These are phyloP conservation scores for Elysia crispata DNA, from an alignment of 2,888 invertebrate genomes.

Conservation along the genomic window DNA sequence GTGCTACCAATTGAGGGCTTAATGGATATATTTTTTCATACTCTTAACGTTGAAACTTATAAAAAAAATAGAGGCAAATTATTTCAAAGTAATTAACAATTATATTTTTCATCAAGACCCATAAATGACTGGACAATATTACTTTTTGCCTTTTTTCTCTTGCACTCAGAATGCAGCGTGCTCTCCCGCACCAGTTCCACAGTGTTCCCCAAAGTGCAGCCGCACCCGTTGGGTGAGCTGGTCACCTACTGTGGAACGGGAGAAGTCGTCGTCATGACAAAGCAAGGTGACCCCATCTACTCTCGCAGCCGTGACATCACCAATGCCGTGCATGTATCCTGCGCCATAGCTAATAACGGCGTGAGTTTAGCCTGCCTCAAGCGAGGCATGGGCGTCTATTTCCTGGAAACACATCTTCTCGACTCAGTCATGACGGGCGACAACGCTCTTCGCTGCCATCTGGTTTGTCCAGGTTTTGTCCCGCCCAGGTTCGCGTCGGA, in stretches of 20 bases:
- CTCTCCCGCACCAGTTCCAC: conserved; percentile 57
- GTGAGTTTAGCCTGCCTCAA: conserved; percentile 59
- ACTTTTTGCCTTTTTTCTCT: background rate
- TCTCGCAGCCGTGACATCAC: conserved; percentile 56
- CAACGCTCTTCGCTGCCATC: conserved; percentile 51
- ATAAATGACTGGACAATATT: background rate
- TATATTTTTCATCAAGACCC: too few relatives aligned
- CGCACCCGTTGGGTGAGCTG: conserved; percentile 63
- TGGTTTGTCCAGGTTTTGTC: conserved; percentile 54
- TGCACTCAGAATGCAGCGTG: conserved; percentile 56
- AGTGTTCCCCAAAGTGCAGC: conserved; percentile 61
- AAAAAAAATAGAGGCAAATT: too few relatives aligned
- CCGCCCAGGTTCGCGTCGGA: conserved; percentile 56
- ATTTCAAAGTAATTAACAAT: too few relatives aligned
- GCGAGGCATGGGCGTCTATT: conserved; percentile 51
- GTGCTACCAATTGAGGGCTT: too few relatives aligned
- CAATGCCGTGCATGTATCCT: conserved; percentile 58
- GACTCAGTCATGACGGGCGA: conserved; percentile 10
- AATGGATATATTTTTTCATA: too few relatives aligned
- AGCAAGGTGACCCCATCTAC: conserved; percentile 55
- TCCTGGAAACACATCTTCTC: conserved; percentile 43
- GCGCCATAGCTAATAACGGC: conserved; percentile 69
- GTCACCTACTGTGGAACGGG: conserved; percentile 59
- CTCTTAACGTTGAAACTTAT: too few relatives aligned
- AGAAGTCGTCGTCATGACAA: conserved; percentile 55